Evolutionary conservation across 2,888 invertebrate genomes (phyloP).

Genomic region (Aquatica leii): DNA sequence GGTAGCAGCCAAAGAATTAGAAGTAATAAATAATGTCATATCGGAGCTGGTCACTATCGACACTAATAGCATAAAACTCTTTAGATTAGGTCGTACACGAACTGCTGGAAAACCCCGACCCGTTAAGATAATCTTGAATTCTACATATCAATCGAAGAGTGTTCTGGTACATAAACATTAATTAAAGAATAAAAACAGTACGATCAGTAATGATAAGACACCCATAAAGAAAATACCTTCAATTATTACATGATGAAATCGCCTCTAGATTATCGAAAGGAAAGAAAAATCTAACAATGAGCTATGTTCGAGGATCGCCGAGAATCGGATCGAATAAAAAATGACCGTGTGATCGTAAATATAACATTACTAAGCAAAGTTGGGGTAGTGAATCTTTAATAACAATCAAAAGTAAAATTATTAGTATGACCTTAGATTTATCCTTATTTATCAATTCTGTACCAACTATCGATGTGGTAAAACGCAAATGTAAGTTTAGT

Average conservation of each 20-base stretch:
- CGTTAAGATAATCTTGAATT: not conserved
- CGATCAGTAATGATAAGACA: not conserved
- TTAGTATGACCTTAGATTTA: not conserved
- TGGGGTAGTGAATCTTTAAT: conserved; percentile 6
- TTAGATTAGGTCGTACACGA: not conserved
- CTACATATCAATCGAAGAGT: not conserved
- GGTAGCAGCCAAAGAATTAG: no score
- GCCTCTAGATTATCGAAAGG: not conserved
- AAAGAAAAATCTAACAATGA: not conserved
- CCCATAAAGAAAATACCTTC: not conserved
- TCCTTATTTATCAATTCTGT: not conserved
- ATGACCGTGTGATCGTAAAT: not conserved
- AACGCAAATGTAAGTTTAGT: not conserved
- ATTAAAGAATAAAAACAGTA: not conserved
- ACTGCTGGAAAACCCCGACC: not conserved
- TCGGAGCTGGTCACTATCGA: no score
- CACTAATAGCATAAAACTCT: not conserved
- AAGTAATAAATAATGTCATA: no score
- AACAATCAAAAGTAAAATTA: not conserved
- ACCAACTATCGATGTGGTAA: not conserved
- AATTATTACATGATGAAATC: not conserved
- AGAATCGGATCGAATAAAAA: not conserved
- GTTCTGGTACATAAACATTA: not conserved
- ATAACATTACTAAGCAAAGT: not conserved
- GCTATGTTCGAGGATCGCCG: not conserved